Evolutionary conservation across 2,888 invertebrate genomes (phyloP).

Genomic region (Nomada fabriciana): DNA sequence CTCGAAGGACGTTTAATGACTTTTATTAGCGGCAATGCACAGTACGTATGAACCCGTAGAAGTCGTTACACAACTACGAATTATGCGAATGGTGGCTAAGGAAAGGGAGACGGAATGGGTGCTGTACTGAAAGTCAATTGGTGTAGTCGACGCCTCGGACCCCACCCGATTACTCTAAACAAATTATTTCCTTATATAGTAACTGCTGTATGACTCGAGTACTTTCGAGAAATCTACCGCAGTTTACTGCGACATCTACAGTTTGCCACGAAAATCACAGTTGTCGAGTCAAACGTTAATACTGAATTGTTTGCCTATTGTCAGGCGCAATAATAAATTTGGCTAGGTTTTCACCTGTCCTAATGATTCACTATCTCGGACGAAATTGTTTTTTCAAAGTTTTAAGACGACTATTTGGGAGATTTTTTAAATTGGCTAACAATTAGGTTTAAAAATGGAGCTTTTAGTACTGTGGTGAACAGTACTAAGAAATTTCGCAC

Average conservation of each 20-base stretch:
- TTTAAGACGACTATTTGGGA: no score
- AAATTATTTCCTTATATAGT: constrained; percentile 17
- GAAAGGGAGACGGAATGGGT: not conserved
- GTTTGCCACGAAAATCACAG: not conserved
- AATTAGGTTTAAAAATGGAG: no score
- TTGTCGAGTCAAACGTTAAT: not conserved
- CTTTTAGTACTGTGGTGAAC: no score
- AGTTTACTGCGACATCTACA: constrained; percentile 28
- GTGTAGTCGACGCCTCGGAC: constrained; percentile 14
- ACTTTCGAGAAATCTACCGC: constrained; percentile 22
- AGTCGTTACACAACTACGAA: not conserved
- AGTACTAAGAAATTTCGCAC: no score
- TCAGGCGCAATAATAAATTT: constrained; percentile 4
- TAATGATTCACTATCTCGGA: no score
- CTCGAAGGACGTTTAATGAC: not conserved
- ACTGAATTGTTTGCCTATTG: not conserved
- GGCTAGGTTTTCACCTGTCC: no score
- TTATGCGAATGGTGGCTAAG: not conserved
- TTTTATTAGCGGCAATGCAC: not conserved
- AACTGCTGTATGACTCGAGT: not conserved
- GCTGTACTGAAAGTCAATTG: no score
- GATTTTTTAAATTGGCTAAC: no score
- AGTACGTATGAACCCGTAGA: not conserved
- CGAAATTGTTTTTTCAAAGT: no score
- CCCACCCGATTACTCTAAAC: not conserved